Evolutionary conservation across 2,113 vertebrate genomes (phyloP).

Genomic region (Nothoprocta pentlandii): DNA sequence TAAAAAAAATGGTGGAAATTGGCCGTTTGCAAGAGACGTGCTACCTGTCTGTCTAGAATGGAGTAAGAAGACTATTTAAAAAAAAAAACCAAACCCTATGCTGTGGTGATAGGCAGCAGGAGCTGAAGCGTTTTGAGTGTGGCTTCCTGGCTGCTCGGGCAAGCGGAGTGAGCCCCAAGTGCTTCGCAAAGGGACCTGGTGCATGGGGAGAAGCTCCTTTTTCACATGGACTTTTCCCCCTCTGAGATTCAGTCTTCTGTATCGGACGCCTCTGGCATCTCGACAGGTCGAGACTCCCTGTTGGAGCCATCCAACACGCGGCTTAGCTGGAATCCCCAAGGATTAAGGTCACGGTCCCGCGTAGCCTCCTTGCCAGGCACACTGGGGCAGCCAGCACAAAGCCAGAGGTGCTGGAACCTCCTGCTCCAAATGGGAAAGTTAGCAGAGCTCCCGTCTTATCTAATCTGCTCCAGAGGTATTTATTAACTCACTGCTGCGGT

Average conservation of each 20-base stretch:
- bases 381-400: rapidly evolving
- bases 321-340: neutral
- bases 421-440: neutral
- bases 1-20: neutral
- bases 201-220: neutral
- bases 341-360: rapidly evolving
- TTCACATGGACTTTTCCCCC: neutral
- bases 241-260: rapidly evolving
- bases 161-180: neutral
- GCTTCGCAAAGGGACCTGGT: neutral
- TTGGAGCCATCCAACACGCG: neutral
- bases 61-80: neutral
- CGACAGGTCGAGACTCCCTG: neutral
- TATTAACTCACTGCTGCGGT: slow-evolving; percentile 3
- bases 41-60: neutral
- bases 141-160: neutral
- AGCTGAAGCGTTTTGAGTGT: neutral
- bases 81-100: neutral
- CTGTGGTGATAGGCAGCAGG: neutral
- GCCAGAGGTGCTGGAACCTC: neutral
- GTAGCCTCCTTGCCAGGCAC: neutral
- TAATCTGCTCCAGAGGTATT: slow-evolving; percentile 36
- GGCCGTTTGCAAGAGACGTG: rapidly evolving
- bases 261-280: neutral
- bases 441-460: neutral